These are phyloP conservation scores for Drosophila rufa DNA, from an alignment of 1,140 invertebrate genomes.

Conservation along the genomic window DNA sequence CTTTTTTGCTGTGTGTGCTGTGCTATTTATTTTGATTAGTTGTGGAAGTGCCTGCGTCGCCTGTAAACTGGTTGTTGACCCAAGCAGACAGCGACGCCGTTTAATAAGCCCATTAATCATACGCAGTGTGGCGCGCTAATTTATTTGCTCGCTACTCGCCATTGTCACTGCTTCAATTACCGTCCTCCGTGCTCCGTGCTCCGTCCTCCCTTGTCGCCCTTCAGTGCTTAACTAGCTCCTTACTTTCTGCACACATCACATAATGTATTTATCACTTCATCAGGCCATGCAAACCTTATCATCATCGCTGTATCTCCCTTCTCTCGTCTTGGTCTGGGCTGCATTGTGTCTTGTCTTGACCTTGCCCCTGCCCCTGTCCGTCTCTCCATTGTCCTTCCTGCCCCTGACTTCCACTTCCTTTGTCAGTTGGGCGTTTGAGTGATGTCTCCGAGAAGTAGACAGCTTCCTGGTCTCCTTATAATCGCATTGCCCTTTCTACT, in stretches of 20 bases:
- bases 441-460: slow-evolving; percentile 52
- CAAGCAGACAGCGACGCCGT: slow-evolving; percentile 29
- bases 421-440: slow-evolving; percentile 71
- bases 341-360: slow-evolving; percentile 61
- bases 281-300: slow-evolving; percentile 69
- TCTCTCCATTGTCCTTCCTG: neutral
- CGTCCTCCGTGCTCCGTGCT: slow-evolving; percentile 17
- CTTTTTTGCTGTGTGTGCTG: slow-evolving; percentile 13
- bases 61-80: slow-evolving; percentile 77
- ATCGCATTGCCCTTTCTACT: slow-evolving; percentile 50
- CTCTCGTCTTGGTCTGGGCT: slow-evolving; percentile 11
- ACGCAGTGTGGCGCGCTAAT: slow-evolving; percentile 74
- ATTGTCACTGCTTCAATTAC: slow-evolving; percentile 64
- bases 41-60: slow-evolving; percentile 35
- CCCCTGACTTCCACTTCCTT: slow-evolving; percentile 70
- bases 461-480: slow-evolving; percentile 58
- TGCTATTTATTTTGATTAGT: slow-evolving; percentile 57
- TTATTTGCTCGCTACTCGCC: slow-evolving; percentile 68
- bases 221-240: slow-evolving; percentile 44
- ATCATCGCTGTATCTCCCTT: slow-evolving; percentile 39
- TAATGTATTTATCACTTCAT: slow-evolving; percentile 82
- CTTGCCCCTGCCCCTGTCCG: slow-evolving; percentile 46
- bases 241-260: slow-evolving; percentile 45
- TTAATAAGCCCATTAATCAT: slow-evolving; percentile 79
- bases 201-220: no score